Evolutionary conservation across 2,113 vertebrate genomes (phyloP), one percentile per base, ranked within the genome.

Genomic region (Cebidichthys violaceus): DNA sequence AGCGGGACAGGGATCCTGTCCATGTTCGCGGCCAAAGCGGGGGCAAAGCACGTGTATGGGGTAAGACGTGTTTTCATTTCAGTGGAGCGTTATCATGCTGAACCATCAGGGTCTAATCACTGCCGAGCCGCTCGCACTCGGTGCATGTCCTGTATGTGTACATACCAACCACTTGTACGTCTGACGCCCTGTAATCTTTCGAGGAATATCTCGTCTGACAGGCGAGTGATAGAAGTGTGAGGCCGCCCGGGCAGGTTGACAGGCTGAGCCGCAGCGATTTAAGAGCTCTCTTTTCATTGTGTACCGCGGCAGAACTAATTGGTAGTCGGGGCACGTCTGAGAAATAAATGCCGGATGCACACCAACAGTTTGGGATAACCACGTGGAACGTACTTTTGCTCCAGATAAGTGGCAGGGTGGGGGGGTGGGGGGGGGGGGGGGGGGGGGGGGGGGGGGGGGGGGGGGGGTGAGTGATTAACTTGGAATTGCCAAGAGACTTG

Each of bases 1-100:
- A 99, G 98, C n/a, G 98, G 98, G 37, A 99, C 98, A 0, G 98
- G 98, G 57, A 99, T 99, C 90, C 96, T 99, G 41, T 98, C 98
- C 81, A 99, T 99, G 98, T 99, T 99, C 65, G 98, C 98, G 11
- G 98, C 98, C 83, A 99, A 98, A 89, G 98, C 98, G 0, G 98
- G 98, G 77, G 98, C 98, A 41, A 98, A 96, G 94, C 97, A 99
- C 41, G 98, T 99, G 57, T 99, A 98, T 17, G 98, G 98, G 97
- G 98, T 99, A 95, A 97, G 98, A 86, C 9, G 1, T 0, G 11
- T 59, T 33, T 67, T 76, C 14, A 31, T 22, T 54, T 29, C 22
- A 33, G 20, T 50, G 55, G 22, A 27, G 9, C 17, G 14, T 50
- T 70, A 77, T 62, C 60, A 39, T 9, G 24, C 54, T 18, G 29